Base-by-base conservation (phyloP, 2,797 vertebrate species). In the Sebastes hopkinsi region DNA sequence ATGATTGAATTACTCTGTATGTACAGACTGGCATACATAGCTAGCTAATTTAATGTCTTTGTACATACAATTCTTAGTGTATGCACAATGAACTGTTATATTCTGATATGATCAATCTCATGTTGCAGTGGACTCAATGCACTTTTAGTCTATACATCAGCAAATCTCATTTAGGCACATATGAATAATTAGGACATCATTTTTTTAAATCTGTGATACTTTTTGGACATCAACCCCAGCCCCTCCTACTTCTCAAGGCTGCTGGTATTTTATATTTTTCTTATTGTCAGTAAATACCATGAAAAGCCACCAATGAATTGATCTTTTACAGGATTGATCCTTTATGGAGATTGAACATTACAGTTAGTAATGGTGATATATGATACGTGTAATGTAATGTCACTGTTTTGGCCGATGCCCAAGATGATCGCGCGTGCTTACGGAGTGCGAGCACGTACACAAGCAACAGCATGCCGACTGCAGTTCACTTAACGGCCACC, bases 81-180 rank as follows among this genome's bases (percentile, higher is more conserved):
- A 23, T 32, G 27, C 18, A 61, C 23, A 36, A 12, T 52, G 46
- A n/a, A 20, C 16, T 16, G 14, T 42, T 38, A 54, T 52, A 14
- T 75, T 50, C 23, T 72, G 30, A 77, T 72, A 56, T 72, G 42
- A 6, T 78, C 46, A n/a, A 23, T 69, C 55, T 67, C 67, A 72
- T 3, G 23, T 75, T 32, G 52, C 32, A 77, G n/a, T 58, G 34
- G 7, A 69, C 27, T 62, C 12, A 64, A 42, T 60, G 8, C 6
- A 60, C 66, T 42, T 61, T 36, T 32, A 42, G 18, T 20, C 14
- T 25, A 3, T n/a, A 29, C 18, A 68, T 70, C 5, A 74, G 50
- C 9, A 61, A 67, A 88, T 88, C 69, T 81, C 70, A 59, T 80
- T 81, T 81, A 83, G 79, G 82, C 88, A 86, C 67, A 61, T 71